phyloP scores from a whole-genome alignment of 2,797 vertebrate genomes.

The Acrossocheilus wenchowensis region DNA sequence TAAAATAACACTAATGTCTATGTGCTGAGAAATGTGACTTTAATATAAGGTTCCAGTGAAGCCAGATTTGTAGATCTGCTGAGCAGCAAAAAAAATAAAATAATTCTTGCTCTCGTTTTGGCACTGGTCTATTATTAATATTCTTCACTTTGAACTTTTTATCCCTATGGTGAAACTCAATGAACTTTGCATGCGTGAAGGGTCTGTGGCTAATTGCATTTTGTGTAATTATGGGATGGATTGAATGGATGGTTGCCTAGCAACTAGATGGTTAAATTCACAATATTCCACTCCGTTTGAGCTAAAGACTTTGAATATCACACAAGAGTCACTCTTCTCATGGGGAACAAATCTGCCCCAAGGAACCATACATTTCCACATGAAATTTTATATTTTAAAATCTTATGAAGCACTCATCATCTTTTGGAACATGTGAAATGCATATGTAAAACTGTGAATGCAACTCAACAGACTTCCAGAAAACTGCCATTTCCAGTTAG shows the following conservation, averaged over 20 bases:
- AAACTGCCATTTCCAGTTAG: constrained; percentile 9
- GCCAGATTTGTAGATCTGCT: constrained; percentile 12
- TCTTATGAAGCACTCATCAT: background rate
- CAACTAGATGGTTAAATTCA: constrained; percentile 38
- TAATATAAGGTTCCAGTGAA: background rate
- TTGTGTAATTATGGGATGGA: constrained; percentile 40
- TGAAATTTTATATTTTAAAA: background rate
- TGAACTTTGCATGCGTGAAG: constrained; percentile 35
- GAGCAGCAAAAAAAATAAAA: background rate
- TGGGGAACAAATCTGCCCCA: constrained; percentile 19
- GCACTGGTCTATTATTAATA: constrained; percentile 8
- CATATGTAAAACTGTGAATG: background rate
- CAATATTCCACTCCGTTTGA: constrained; percentile 3
- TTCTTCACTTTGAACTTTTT: constrained; percentile 31
- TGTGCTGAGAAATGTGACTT: background rate
- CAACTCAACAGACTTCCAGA: background rate
- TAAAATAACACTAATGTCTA: background rate
- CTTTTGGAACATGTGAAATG: background rate
- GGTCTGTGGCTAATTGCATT: constrained; percentile 38
- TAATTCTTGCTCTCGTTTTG: background rate
- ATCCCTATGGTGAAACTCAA: constrained; percentile 30
- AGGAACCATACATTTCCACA: constrained; percentile 14
- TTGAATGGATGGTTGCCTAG: constrained; percentile 42
- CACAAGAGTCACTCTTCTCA: constrained; percentile 17
- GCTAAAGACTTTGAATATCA: constrained; percentile 21